phyloP scores from a whole-genome alignment of 2,113 vertebrate species.

The Rattus rattus region DNA sequence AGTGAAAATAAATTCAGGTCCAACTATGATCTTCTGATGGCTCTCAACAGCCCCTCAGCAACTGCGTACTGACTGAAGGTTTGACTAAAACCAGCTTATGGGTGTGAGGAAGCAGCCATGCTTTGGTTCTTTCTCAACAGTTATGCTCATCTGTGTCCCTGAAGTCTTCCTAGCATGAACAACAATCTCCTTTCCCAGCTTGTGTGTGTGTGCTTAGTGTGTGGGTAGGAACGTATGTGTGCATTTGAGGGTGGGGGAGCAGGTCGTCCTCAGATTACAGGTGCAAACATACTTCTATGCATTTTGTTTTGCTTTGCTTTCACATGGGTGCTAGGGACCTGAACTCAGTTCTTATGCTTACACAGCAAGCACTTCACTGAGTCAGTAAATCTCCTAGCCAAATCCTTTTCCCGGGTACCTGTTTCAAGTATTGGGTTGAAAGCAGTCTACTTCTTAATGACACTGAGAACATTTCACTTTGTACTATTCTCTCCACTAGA shows the following conservation, averaged over 20 bases:
- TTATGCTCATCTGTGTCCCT: constrained; percentile 45
- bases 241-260: neutral
- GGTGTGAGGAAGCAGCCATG: constrained; percentile 52
- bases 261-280: neutral
- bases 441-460: constrained; percentile 42
- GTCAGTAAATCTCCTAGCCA: neutral
- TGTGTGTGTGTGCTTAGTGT: neutral
- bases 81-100: constrained; percentile 21
- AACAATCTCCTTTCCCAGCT: neutral
- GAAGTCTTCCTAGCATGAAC: constrained; percentile 43
- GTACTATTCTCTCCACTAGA: constrained; percentile 41
- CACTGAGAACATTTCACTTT: constrained; percentile 48
- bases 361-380: neutral
- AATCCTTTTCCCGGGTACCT: neutral
- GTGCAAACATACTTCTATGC: neutral
- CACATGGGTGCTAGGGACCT: neutral
- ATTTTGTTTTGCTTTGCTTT: neutral
- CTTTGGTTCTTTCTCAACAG: constrained; percentile 18
- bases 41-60: constrained; percentile 39
- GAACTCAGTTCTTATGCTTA: neutral
- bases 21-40: constrained; percentile 26
- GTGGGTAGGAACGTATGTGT: neutral
- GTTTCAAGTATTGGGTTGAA: constrained; percentile 1
- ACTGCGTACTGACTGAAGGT: constrained; percentile 24
- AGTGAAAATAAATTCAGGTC: constrained; percentile 65